Evolutionary conservation across 2,113 vertebrate species (phyloP).

Genomic region (Caranx melampygus): DNA sequence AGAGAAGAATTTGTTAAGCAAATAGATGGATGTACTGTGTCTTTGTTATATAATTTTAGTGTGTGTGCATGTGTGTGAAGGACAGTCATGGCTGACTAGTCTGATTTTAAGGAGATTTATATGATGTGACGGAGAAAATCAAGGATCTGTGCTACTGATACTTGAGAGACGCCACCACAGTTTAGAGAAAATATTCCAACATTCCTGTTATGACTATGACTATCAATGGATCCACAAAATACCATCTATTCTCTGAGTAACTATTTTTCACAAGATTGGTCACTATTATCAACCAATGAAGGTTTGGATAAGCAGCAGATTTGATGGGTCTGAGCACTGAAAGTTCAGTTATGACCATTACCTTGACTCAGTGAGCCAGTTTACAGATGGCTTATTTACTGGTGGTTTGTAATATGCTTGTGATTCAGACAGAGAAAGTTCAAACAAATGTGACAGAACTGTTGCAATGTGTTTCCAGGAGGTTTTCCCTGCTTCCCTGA

Average conservation of each 20-base stretch:
- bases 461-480: background rate
- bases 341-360: background rate
- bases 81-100: background rate
- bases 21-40: background rate
- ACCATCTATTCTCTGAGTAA: background rate
- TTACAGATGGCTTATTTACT: background rate
- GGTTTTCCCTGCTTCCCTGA: slow-evolving; percentile 5
- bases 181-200: no score
- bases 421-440: slow-evolving; percentile 2
- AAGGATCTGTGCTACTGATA: no score
- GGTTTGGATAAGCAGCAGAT: background rate
- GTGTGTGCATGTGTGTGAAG: background rate
- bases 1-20: background rate
- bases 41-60: background rate
- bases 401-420: background rate
- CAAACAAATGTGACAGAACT: background rate
- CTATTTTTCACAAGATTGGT: background rate
- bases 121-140: no score
- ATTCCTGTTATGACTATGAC: no score
- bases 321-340: no score
- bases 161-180: no score
- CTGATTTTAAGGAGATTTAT: no score
- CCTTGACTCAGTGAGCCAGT: background rate
- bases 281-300: background rate
- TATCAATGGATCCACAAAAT: no score